Evolutionary conservation across 2,888 invertebrate genomes (phyloP).

Genomic region (Cerceris rybyensis): DNA sequence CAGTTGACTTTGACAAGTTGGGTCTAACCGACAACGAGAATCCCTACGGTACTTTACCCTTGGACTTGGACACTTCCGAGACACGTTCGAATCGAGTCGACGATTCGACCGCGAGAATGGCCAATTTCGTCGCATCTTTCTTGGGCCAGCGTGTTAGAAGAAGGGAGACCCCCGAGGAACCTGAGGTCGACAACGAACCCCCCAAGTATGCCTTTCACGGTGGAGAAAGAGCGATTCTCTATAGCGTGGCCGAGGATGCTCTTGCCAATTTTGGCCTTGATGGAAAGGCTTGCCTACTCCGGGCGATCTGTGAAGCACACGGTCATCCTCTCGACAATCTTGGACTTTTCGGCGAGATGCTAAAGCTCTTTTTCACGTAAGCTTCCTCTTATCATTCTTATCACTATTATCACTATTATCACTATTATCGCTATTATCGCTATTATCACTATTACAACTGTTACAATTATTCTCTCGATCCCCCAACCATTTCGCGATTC

Average conservation of each 20-base stretch:
- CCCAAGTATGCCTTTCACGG: constrained; percentile 87
- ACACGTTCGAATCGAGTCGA: constrained; percentile 81
- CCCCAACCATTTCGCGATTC: background rate
- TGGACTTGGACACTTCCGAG: constrained; percentile 85
- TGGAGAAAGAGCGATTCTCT: constrained; percentile 91
- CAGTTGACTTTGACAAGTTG: constrained; percentile 93
- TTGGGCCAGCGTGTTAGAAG: constrained; percentile 85
- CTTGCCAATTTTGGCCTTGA: constrained; percentile 91
- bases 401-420: background rate
- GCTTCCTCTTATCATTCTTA: constrained; percentile 72
- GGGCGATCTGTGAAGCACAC: constrained; percentile 94
- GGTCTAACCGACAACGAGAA: constrained; percentile 95
- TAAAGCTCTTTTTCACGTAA: constrained; percentile 92
- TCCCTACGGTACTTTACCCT: constrained; percentile 90
- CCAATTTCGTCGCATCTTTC: constrained; percentile 89
- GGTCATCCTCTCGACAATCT: constrained; percentile 90
- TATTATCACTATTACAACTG: background rate
- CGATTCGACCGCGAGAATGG: constrained; percentile 76
- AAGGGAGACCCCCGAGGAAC: constrained; percentile 75
- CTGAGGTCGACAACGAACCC: constrained; percentile 40
- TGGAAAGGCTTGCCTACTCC: constrained; percentile 90
- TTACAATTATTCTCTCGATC: background rate
- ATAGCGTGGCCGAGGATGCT: constrained; percentile 90
- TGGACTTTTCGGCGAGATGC: constrained; percentile 91
- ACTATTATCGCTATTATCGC: constrained; percentile 1